Evolutionary conservation across 2,888 invertebrate genomes (phyloP), one percentile per base, ranked within the genome.

Genomic region (Drosophila tripunctata): DNA sequence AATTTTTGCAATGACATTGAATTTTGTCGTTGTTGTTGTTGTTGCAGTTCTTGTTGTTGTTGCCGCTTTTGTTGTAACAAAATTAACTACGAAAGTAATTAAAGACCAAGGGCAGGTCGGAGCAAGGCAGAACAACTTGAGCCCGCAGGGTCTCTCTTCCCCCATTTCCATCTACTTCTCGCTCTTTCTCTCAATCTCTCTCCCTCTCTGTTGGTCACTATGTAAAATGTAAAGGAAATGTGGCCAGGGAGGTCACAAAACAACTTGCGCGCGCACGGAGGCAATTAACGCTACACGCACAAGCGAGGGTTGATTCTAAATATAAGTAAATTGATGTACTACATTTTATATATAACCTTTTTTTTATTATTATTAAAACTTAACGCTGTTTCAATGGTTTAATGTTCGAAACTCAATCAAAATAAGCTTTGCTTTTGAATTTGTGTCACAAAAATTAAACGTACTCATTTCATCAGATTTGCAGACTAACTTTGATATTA

Each of bases 81-180:
- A 87, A 88, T 88, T 84, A 88, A 80, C 88, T 82, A 80, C 68
- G 75, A 82, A 87, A 88, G 85, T 84, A 82, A 82, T 82, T 88
- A 87, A 82, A 81, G 74, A 45, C 65, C 48, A 71, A 71, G 67
- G 54, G 67, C 63, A 67, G 57, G 44, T 36, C 67, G 61, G 40
- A 36, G 55, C 56, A 62, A 35, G 44, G 43, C 68, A 56, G 48
- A 48, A 50, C 63, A 58, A 62, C 68, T 64, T 55, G 54, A 54
- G 75, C 62, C 82, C 66, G 22, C 79, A 55, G 79, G 70, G 57
- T 40, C 41, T 31, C 12, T n/a, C 10, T 8, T n/a, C 21, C 21
- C 6, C 38, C 2, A 1, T 21, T 7, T 19, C 8, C 17, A 6
- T 21, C 17, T n/a, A 4, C 6, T 5, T 22, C 40, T n/a, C 12